Base-by-base conservation (phyloP, 1,140 invertebrate species). In the Drosophila watanabei region DNA sequence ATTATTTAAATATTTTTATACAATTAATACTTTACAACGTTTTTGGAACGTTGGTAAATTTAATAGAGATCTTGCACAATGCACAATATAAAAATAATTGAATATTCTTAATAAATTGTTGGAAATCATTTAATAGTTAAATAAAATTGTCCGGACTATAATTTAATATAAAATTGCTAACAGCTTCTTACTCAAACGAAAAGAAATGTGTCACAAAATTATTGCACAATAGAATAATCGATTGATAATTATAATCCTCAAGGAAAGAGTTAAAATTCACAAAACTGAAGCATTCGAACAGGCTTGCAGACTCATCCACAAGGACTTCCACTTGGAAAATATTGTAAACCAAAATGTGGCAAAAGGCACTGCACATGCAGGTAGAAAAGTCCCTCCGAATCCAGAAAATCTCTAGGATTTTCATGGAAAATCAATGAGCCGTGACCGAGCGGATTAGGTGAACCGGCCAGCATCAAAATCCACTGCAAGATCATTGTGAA, bases 271-370 rank as follows among this genome's bases (percentile, higher is more conserved):
- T 78, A 68, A 56, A 48, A 62, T 68, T n/a, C 72, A 66, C 46
- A 46, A 39, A 77, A 78, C 54, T 80, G 18, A 28, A 80, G 48
- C 78, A 80, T 49, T 61, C 48, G 60, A 80, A 80, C 48, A 66
- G 56, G 78, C 2, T 14, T 5, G 0, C 77, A 80, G 48, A 49
- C 13, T 11, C 8, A 24, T 2, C 1, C 24, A 54, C 18, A 63
- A 63, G 33, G 46, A 43, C 3, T 16, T 0, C 7, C n/a, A 7
- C 1, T 2, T 11, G 16, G 6, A 64, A 14, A 48, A 30, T 0
- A 28, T 46, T 20, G 9, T 3, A 2, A 18, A 13, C 7, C 18
- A 32, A 59, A 39, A 58, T 48, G 20, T 59, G 24, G 39, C 8
- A 10, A 43, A 16, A 18, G n/a, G 39, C 18, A n/a, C 24, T 7